Conservation (phyloP, 1,140 invertebrate genomes). For the Drosophila truncata region DNA sequence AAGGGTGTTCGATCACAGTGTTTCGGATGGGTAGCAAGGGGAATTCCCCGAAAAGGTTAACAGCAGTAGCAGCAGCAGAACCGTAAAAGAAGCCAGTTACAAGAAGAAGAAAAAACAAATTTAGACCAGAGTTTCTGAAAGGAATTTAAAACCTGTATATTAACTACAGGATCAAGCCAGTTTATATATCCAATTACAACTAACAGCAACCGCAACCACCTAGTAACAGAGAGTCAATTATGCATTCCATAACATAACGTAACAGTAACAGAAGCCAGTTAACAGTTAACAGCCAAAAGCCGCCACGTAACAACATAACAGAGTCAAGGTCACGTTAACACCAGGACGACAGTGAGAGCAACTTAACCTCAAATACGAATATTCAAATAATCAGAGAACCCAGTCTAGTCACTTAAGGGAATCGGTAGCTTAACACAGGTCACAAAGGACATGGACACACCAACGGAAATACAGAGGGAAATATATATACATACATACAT, state of each 20-base stretch:
- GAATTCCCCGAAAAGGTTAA: constrained; percentile 8
- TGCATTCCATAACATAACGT: constrained; percentile 11
- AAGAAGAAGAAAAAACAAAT: background rate
- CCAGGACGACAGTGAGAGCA: constrained; percentile 22
- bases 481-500: background rate
- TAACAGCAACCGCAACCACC: constrained; percentile 22
- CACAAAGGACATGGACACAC: constrained; percentile 34
- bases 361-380: constrained; percentile 65
- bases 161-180: constrained; percentile 1
- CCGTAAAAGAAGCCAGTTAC: constrained; percentile 13
- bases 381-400: constrained; percentile 62
- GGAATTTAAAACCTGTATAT: background rate
- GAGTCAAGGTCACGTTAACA: constrained; percentile 14
- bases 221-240: constrained; percentile 13
- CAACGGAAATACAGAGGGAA: constrained; percentile 33
- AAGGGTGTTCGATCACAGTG: constrained; percentile 66
- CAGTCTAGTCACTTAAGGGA: constrained; percentile 85
- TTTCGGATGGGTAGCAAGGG: constrained; percentile 49
- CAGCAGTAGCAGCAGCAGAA: constrained; percentile 16
- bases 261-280: constrained; percentile 22
- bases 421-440: constrained; percentile 49
- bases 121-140: background rate
- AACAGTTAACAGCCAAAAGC: constrained; percentile 1
- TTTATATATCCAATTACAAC: background rate
- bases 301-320: constrained; percentile 10